Conservation (phyloP, 1,140 invertebrate genomes). For the Monomorium pharaonis region DNA sequence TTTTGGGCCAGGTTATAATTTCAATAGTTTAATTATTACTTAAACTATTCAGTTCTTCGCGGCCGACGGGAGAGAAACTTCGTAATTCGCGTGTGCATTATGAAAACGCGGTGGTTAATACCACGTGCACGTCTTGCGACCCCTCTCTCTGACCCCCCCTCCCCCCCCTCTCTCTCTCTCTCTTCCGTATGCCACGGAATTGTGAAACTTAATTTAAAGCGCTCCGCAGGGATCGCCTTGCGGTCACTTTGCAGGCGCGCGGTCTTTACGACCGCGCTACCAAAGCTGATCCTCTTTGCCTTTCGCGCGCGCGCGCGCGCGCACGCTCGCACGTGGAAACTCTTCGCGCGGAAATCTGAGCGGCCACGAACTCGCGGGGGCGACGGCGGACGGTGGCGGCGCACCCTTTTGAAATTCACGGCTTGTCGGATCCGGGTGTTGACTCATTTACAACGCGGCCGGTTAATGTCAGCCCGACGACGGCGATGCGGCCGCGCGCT, state of each 20-base stretch:
- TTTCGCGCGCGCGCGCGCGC: too few species aligned
- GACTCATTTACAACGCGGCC: slow-evolving; percentile 45
- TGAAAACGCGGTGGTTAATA: slow-evolving; percentile 18
- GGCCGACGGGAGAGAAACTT: slow-evolving; percentile 1
- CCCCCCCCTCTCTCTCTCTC: too few species aligned
- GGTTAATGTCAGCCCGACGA: slow-evolving; percentile 47
- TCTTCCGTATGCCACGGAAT: slow-evolving; percentile 4
- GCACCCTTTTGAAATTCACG: slow-evolving; percentile 47
- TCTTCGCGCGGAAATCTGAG: slow-evolving; percentile 16
- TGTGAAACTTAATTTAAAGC: slow-evolving; percentile 45
- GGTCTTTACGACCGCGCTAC: not conserved
- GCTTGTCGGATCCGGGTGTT: slow-evolving; percentile 39
- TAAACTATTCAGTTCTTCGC: slow-evolving; percentile 6
- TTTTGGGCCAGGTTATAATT: too few species aligned
- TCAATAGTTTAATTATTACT: slow-evolving; percentile 10
- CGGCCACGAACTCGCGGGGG: slow-evolving; percentile 3
- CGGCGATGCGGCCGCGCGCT: slow-evolving; percentile 6
- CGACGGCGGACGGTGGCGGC: not conserved
- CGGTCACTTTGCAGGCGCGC: slow-evolving; percentile 35
- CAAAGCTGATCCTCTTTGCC: slow-evolving; percentile 39
- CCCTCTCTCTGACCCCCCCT: too few species aligned
- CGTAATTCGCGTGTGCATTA: slow-evolving; percentile 44
- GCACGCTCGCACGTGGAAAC: too few species aligned
- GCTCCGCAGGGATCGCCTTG: slow-evolving; percentile 11
- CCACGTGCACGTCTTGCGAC: not conserved